Evolutionary conservation across 2,888 invertebrate genomes (phyloP).

Genomic region (Icerya purchasi): DNA sequence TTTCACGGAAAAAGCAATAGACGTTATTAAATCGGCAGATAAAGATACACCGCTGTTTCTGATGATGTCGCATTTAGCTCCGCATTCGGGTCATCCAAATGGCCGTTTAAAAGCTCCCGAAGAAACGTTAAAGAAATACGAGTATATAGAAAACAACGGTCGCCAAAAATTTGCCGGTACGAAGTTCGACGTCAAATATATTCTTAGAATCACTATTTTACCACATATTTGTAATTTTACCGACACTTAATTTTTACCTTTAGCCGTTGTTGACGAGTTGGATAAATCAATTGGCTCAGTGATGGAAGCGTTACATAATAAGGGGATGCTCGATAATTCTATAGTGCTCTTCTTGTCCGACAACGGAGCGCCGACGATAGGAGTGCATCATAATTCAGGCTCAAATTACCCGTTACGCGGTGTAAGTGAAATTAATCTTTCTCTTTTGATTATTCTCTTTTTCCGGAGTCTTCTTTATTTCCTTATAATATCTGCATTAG

Average conservation of each 20-base stretch:
- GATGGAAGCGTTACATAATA: constrained; percentile 39
- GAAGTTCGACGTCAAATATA: no score
- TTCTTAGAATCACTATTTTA: no score
- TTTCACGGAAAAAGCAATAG: constrained; percentile 39
- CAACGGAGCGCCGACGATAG: constrained; percentile 63
- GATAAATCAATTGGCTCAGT: constrained; percentile 68
- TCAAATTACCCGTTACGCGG: constrained; percentile 64
- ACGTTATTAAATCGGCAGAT: constrained; percentile 32
- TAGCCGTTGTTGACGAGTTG: constrained; percentile 31
- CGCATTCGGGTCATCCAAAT: constrained; percentile 40
- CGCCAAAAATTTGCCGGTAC: constrained; percentile 48
- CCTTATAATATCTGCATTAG: no score
- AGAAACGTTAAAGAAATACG: constrained; percentile 42
- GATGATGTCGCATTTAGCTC: constrained; percentile 44
- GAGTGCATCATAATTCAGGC: constrained; percentile 45
- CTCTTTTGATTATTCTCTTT: no score
- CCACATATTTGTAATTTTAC: no score
- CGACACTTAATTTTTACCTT: no score
- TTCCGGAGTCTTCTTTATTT: no score
- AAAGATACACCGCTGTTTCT: constrained; percentile 38
- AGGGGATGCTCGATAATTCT: constrained; percentile 52
- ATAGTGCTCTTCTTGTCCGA: constrained; percentile 71
- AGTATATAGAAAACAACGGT: constrained; percentile 40
- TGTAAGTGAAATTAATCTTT: constrained; percentile 31
- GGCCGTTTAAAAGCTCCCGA: constrained; percentile 48